Conservation (phyloP, 2,888 invertebrate species). For the Oxytorus armatus region DNA sequence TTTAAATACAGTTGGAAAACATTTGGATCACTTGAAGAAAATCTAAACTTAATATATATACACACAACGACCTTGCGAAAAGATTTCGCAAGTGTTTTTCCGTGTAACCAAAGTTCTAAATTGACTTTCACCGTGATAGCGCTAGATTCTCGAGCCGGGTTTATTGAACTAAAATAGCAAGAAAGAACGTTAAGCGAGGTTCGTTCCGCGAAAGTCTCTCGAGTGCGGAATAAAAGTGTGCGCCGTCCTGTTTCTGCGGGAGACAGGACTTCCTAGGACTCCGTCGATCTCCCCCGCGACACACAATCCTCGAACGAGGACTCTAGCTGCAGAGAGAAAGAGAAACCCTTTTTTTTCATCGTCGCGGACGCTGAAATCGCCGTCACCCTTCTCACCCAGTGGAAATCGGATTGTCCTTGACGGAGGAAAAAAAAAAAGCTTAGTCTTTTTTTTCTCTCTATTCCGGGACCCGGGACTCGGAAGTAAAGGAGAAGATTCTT, state of each 20-base stretch:
- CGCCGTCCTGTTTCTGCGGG: constrained; percentile 6
- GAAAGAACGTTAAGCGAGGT: background rate
- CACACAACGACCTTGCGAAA: constrained; percentile 1
- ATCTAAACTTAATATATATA: background rate
- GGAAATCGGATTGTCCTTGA: constrained; percentile 69
- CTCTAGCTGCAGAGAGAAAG: too few species aligned
- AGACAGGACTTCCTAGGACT: too few species aligned
- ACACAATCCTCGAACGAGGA: too few species aligned
- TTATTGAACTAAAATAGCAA: constrained; percentile 29
- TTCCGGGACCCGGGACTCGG: constrained; percentile 27
- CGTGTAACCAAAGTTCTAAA: constrained; percentile 49
- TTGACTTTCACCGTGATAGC: constrained; percentile 65
- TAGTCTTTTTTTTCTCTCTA: constrained; percentile 45
- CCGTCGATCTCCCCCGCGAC: constrained; percentile 62
- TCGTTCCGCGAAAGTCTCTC: constrained; percentile 20
- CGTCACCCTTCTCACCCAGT: constrained; percentile 4
- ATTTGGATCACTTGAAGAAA: background rate
- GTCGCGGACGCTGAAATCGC: constrained; percentile 5
- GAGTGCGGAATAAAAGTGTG: constrained; percentile 18
- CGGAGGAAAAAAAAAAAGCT: constrained; percentile 53
- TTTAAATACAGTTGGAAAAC: too few species aligned
- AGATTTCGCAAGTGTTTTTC: constrained; percentile 39
- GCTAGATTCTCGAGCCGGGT: background rate
- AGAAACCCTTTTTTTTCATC: constrained; percentile 39
- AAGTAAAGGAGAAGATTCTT: constrained; percentile 18